phyloP scores from a whole-genome alignment of 2,888 invertebrate species.

The Cheilosia vulpina region DNA sequence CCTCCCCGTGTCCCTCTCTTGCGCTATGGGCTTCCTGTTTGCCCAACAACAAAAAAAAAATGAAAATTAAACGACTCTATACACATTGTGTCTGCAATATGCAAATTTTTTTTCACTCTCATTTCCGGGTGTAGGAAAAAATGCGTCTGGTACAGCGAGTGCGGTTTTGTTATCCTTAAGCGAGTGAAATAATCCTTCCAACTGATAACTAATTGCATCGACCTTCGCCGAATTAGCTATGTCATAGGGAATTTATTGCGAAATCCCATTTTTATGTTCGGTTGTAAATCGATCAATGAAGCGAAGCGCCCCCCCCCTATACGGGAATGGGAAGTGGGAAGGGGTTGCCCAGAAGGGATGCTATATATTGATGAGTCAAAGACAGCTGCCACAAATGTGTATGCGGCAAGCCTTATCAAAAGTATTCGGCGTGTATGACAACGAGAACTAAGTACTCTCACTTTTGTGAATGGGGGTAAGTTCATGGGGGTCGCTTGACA shows the following conservation, averaged over 20 bases:
- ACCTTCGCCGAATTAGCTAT: constrained; percentile 72
- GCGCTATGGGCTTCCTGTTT: constrained; percentile 43
- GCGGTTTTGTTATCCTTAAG: constrained; percentile 54
- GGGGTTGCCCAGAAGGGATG: constrained; percentile 22
- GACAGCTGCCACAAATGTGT: constrained; percentile 34
- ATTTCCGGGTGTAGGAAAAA: constrained; percentile 53
- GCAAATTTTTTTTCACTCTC: constrained; percentile 65
- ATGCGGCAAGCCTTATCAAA: neutral
- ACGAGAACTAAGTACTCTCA: constrained; percentile 25
- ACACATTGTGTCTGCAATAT: constrained; percentile 73
- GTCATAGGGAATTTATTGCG: constrained; percentile 70
- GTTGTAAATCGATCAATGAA: constrained; percentile 53
- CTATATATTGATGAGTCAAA: constrained; percentile 5
- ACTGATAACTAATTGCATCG: constrained; percentile 70
- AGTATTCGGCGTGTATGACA: neutral
- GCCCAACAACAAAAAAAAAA: constrained; percentile 31
- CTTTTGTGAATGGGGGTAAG: constrained; percentile 27
- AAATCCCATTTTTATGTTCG: constrained; percentile 57
- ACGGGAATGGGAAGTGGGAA: too few relatives aligned
- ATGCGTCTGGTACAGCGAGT: constrained; percentile 20
- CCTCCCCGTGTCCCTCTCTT: constrained; percentile 35
- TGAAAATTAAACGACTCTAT: constrained; percentile 42
- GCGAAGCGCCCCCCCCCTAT: constrained; percentile 17
- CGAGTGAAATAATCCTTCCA: constrained; percentile 57
- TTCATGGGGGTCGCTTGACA: constrained; percentile 4